Conservation (phyloP, 2,797 vertebrate species). For the Phoebastria nigripes region DNA sequence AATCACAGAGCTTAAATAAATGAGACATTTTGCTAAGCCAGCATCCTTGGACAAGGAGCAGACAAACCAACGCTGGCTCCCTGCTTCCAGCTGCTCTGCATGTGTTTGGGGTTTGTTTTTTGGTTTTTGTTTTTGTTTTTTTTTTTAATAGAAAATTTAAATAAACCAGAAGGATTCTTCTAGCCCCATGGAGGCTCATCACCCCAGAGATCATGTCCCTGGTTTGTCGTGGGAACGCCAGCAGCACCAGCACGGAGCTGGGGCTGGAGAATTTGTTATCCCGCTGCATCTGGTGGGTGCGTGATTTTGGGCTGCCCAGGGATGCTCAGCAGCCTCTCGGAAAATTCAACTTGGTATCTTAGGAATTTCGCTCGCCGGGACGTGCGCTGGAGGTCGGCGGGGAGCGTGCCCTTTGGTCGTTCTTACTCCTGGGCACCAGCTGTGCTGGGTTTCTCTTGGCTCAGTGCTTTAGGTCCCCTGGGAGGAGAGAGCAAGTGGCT, state of each 20-base stretch:
- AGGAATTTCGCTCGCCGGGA: not conserved
- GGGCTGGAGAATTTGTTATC: not conserved
- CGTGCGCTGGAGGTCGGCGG: accelerated
- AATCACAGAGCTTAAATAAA: not conserved
- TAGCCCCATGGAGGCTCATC: not conserved
- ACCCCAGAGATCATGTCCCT: not conserved
- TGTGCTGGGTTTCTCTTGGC: slow-evolving; percentile 5
- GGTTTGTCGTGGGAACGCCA: accelerated
- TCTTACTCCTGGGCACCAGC: not conserved
- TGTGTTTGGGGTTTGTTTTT: not conserved
- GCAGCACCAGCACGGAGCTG: not conserved
- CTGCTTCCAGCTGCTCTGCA: not conserved
- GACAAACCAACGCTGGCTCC: not conserved
- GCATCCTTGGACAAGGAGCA: not conserved
- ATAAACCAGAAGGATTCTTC: not conserved
- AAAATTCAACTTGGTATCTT: not conserved
- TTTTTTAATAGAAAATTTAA: not conserved
- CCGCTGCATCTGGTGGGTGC: too few relatives aligned
- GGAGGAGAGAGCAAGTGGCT: not conserved
- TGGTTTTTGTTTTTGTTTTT: not conserved
- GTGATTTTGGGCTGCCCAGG: not conserved
- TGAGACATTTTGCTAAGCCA: not conserved
- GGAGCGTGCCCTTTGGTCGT: accelerated
- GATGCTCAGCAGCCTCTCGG: not conserved
- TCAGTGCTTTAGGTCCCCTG: not conserved